A percentile compares a stretch with the other conserved stretches of the same genome.
Evolutionary conservation across 2,113 vertebrate genomes (phyloP).

Genomic region (Nansenia antarctica): DNA sequence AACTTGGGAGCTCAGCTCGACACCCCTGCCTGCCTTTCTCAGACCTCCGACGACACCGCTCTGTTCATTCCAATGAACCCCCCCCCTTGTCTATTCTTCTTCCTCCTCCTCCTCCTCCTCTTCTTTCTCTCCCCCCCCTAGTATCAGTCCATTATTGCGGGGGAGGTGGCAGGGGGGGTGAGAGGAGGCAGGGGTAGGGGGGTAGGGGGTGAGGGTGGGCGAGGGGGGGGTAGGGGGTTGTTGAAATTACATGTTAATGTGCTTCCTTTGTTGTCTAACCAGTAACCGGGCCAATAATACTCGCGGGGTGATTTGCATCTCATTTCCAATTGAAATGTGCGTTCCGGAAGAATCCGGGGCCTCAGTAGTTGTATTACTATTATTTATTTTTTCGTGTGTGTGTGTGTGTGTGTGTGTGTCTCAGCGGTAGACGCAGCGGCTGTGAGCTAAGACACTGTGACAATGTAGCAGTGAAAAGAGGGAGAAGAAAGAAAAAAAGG

Average conservation of each 20-base stretch:
- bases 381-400: conserved; percentile 33
- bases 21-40: neutral
- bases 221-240: conserved; percentile 56
- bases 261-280: conserved; percentile 79
- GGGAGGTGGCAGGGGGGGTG: conserved; percentile 6
- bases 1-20: conserved; percentile 9
- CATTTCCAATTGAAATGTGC: conserved; percentile 79
- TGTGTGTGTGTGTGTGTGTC: too few relatives aligned
- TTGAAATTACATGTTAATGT: conserved; percentile 77
- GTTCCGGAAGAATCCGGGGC: conserved; percentile 61
- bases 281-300: conserved; percentile 77
- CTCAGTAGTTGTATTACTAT: conserved; percentile 52
- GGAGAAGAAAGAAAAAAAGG: conserved; percentile 54
- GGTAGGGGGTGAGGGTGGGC: conserved; percentile 17
- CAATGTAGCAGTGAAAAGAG: conserved; percentile 63
- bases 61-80: conserved; percentile 25
- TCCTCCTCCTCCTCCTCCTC: conserved; percentile 18
- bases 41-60: conserved; percentile 34
- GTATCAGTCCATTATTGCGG: conserved; percentile 25
- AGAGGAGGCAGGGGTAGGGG: conserved; percentile 5
- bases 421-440: conserved; percentile 46
- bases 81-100: conserved; percentile 8
- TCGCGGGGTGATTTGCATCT: conserved; percentile 78
- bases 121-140: neutral
- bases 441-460: conserved; percentile 65